Evolutionary conservation across 2,888 invertebrate species (phyloP).

Genomic region (Chromoteleia sp.): DNA sequence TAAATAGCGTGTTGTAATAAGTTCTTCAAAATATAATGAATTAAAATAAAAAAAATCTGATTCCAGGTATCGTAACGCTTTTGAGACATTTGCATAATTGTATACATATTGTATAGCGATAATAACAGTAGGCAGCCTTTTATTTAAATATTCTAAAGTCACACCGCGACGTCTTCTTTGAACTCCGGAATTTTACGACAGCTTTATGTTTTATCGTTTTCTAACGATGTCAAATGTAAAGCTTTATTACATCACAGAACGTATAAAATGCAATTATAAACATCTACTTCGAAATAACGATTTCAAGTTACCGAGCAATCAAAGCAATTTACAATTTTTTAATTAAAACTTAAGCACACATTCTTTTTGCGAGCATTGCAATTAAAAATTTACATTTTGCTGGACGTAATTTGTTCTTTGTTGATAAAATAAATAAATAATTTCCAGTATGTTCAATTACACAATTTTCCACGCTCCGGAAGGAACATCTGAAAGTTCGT

Average conservation of each 20-base stretch:
- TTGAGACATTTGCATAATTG: too few relatives aligned
- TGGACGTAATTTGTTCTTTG: background rate
- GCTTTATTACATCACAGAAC: conserved; percentile 12
- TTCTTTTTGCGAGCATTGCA: background rate
- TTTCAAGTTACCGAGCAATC: background rate
- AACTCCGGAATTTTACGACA: conserved; percentile 13
- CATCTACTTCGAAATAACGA: background rate
- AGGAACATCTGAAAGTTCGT: conserved; percentile 16
- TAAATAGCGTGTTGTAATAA: too few relatives aligned
- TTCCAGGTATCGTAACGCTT: too few relatives aligned
- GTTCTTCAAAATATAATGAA: too few relatives aligned
- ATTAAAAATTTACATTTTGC: background rate
- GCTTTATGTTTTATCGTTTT: conserved; percentile 13
- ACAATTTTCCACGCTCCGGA: background rate
- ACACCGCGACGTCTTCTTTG: conserved; percentile 5
- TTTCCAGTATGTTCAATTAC: conserved; percentile 1
- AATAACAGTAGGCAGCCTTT: background rate
- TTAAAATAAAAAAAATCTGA: too few relatives aligned
- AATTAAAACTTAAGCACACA: background rate
- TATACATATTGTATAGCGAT: too few relatives aligned
- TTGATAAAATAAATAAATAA: conserved; percentile 7
- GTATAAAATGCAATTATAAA: conserved; percentile 17
- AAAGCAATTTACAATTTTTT: background rate
- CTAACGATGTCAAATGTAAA: conserved; percentile 23
- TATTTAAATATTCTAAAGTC: conserved; percentile 17